Conservation (phyloP, 2,113 vertebrate genomes). For the Campylorhamphus procurvoides region DNA sequence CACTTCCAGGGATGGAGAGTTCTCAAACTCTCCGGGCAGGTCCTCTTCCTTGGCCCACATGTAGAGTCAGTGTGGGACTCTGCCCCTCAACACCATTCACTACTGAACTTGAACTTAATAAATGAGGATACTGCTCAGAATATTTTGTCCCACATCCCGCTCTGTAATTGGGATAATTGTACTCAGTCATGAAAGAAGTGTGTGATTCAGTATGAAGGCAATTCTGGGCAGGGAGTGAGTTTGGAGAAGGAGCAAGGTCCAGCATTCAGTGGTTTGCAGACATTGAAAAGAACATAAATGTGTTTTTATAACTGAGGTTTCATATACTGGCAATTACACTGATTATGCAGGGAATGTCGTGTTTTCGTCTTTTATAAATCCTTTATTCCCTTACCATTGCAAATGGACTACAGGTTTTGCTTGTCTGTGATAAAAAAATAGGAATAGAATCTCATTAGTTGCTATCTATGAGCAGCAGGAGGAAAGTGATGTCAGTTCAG, state of each 20-base stretch:
- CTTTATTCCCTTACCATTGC: background rate
- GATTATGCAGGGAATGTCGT: background rate
- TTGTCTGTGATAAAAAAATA: background rate
- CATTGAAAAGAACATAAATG: background rate
- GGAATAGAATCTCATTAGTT: background rate
- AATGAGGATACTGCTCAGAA: background rate
- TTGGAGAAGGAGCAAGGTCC: background rate
- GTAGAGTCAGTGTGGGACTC: background rate
- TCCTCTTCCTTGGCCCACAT: background rate
- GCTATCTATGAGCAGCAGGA: background rate
- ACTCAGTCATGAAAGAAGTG: background rate
- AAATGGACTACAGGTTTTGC: background rate
- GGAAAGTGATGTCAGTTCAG: background rate
- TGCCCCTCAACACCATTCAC: background rate
- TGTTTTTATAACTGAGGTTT: background rate
- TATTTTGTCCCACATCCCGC: background rate
- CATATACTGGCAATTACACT: background rate
- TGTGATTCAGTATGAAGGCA: background rate
- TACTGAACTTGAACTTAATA: background rate
- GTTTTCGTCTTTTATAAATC: constrained; percentile 5
- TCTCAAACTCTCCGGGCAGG: background rate
- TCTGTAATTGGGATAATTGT: background rate
- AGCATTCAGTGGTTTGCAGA: background rate
- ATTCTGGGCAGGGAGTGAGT: background rate
- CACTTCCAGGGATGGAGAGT: background rate